Evolutionary conservation across 64 coral and sea anemone genomes (phyloP), one percentile per base, ranked within the genome.

Genomic region (Actinia tenebrosa): DNA sequence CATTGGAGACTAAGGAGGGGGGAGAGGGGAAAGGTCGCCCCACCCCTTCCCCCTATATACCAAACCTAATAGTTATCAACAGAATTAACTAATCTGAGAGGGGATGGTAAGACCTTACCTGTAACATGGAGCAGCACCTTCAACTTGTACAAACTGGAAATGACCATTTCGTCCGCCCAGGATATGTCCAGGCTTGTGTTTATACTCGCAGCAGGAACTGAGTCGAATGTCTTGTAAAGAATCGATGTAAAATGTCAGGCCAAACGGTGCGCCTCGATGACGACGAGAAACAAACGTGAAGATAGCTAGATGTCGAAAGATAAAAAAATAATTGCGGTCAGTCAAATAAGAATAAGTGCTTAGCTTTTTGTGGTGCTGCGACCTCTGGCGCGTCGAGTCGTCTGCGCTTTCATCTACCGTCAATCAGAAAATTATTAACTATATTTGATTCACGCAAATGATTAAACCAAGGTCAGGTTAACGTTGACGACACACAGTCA

Each of bases 111-210:
- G 63, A 66, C 63, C 56, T 75, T 63, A 98, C 95, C 91, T 93
- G 56, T 99, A 99, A 84, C 97, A 99, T 16, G 97, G 97, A 14
- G 97, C 97, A 86, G 97, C 97, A 10, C 97, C 97, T 83, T 99
- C 97, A 22, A 99, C 97, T 64, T 91, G 69, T 13, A 99, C 88
- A 91, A 99, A 99, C 89, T 99, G 97, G 60, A 99, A 99, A 84
- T 99, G 97, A 4, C 97, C 97, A 56, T 95, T 99, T 53, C 89
- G 89, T 22, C 97, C 97, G 37, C 97, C 97, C 11, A 99, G 64
- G 47, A 99, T 89, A 77, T 92, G 83, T 4, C 93, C 93, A 25
- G 97, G 97, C 69, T 99, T 99, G 83, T 99, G 97, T 64, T 99
- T 99, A 87, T 99, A 99, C 64, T 99, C 97, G 71, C 97, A 99